Percentiles rank a stretch among this genome's conserved stretches.
phyloP scores from a whole-genome alignment of 2,113 vertebrate genomes.

The Crypturellus undulatus region DNA sequence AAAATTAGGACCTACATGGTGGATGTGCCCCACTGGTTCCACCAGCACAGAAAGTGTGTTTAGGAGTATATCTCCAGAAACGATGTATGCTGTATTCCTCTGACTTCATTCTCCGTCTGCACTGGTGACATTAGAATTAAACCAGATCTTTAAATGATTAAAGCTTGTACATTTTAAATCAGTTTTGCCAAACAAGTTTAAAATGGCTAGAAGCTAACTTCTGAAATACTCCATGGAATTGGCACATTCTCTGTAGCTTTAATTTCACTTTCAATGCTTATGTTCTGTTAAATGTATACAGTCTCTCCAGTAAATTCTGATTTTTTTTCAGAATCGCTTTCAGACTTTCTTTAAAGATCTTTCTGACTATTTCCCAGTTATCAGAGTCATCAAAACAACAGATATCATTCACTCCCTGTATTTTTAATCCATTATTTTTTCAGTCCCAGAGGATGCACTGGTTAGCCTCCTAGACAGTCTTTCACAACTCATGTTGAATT shows the following conservation, averaged over 20 bases:
- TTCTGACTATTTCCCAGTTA: not conserved
- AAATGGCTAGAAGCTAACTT: not conserved
- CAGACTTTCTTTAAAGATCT: not conserved
- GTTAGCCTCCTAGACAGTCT: not conserved
- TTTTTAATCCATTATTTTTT: not conserved
- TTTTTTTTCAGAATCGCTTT: not conserved
- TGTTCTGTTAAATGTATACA: not conserved
- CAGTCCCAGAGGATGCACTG: not conserved
- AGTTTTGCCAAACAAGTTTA: not conserved
- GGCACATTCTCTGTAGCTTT: not conserved
- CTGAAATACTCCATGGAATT: not conserved
- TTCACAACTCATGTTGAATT: not conserved
- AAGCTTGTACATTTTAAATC: not conserved
- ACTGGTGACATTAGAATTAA: not conserved
- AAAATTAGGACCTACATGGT: not conserved
- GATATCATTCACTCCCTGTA: not conserved
- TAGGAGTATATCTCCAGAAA: accelerated
- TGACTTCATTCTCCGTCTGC: not conserved
- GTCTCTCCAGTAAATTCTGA: not conserved
- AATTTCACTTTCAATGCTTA: not conserved
- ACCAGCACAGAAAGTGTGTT: accelerated
- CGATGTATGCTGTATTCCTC: not conserved
- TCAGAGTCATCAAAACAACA: not conserved
- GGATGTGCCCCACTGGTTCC: not conserved
- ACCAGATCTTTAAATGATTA: not conserved